A percentile compares a stretch with the other conserved stretches of the same genome.
phyloP scores from a whole-genome alignment of 2,113 vertebrate genomes.

The Amblyornis subalaris region DNA sequence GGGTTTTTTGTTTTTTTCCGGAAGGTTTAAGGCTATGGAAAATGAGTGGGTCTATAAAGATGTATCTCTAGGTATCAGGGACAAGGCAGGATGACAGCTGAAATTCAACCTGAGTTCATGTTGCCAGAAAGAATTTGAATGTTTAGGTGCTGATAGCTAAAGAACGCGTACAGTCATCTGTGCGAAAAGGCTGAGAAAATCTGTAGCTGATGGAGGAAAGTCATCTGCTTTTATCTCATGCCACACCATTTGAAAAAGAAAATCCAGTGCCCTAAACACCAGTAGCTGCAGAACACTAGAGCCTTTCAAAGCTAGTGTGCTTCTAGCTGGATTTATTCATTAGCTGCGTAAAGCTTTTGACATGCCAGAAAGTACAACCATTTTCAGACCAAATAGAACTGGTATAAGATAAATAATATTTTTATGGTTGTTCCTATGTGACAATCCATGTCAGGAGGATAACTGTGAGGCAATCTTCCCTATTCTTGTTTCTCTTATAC shows the following conservation, averaged over 20 bases:
- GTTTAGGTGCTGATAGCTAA: neutral
- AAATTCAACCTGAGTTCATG: neutral
- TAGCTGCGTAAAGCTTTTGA: neutral
- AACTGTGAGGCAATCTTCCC: neutral
- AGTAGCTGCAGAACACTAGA: neutral
- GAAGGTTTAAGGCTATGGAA: neutral
- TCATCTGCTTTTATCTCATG: neutral
- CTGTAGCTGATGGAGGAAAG: neutral
- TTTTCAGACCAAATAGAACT: constrained; percentile 3
- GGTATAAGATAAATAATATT: neutral
- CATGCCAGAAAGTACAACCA: neutral
- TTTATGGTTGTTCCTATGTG: neutral
- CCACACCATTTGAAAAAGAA: neutral
- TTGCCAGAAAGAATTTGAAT: neutral
- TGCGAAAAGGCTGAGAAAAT: neutral
- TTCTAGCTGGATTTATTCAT: constrained; percentile 21
- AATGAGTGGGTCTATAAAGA: neutral
- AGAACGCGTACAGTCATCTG: neutral
- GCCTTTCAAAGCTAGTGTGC: neutral
- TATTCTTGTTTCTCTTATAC: neutral
- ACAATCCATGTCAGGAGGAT: neutral
- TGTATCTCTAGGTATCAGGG: neutral
- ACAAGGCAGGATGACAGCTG: neutral
- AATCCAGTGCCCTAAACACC: neutral
- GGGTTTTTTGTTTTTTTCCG: too few relatives aligned